Evolutionary conservation across 2,113 vertebrate species (phyloP).

Genomic region (Larimichthys polyactis): DNA sequence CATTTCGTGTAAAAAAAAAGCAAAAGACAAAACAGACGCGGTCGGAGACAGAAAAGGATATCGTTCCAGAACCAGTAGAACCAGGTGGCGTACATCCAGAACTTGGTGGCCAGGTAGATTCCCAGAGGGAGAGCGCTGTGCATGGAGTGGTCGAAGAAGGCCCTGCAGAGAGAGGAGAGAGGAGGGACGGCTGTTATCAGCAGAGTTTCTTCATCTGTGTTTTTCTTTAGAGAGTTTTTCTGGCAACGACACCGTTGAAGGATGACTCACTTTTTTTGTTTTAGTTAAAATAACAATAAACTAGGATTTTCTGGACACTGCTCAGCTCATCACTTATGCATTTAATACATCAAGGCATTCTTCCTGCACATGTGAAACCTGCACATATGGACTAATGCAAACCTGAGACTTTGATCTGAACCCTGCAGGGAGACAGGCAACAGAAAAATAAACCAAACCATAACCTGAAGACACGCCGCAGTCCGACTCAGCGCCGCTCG

Average conservation of each 20-base stretch:
- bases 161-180: conserved; percentile 78
- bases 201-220: not conserved
- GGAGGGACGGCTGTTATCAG: not conserved
- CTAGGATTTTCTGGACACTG: not conserved
- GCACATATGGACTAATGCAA: conserved; percentile 9
- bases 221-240: no score
- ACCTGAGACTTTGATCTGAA: conserved; percentile 9
- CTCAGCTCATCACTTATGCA: not conserved
- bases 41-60: conserved; percentile 89
- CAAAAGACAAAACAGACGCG: no score
- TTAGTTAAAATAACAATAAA: not conserved
- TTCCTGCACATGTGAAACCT: conserved; percentile 13
- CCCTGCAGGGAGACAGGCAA: conserved; percentile 4
- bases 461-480: conserved; percentile 17
- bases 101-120: conserved; percentile 99
- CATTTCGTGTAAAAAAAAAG: not conserved
- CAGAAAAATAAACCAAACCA: conserved; percentile 8
- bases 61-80: conserved; percentile 99
- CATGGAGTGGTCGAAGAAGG: conserved; percentile 99
- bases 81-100: conserved; percentile 99
- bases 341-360: conserved; percentile 9
- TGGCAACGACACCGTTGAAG: not conserved
- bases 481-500: not conserved
- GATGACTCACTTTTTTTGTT: not conserved
- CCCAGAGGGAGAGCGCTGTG: conserved; percentile 98